Conservation (phyloP, 1,140 invertebrate genomes). For the Drosophila rufa region DNA sequence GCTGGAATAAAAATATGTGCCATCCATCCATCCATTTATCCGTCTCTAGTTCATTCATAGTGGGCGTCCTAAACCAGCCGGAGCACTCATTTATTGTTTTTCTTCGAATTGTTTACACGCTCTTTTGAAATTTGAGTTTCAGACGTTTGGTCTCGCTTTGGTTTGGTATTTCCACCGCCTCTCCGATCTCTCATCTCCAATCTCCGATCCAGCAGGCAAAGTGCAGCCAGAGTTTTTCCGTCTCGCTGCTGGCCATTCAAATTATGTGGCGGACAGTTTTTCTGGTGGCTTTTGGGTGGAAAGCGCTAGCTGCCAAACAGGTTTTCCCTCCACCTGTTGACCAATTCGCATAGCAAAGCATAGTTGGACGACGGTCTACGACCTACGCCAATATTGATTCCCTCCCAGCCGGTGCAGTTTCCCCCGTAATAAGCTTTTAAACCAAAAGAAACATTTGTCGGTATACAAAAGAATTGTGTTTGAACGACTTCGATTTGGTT, state of each 20-base stretch:
- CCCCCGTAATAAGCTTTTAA: constrained; percentile 32
- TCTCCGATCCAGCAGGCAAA: constrained; percentile 2
- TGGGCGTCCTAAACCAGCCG: constrained; percentile 58
- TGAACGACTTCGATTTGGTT: constrained; percentile 16
- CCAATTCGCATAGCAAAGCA: constrained; percentile 56
- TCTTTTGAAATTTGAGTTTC: constrained; percentile 69
- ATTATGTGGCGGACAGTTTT: constrained; percentile 38
- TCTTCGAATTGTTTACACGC: constrained; percentile 61
- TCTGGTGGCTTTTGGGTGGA: constrained; percentile 32
- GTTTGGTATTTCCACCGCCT: constrained; percentile 7
- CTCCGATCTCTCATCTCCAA: neutral
- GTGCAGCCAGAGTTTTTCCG: constrained; percentile 36
- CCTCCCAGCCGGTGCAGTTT: constrained; percentile 14
- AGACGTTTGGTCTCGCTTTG: constrained; percentile 17
- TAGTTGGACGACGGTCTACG: constrained; percentile 71
- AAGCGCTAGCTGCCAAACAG: constrained; percentile 63
- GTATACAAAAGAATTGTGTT: constrained; percentile 24
- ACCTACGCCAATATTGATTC: constrained; percentile 64
- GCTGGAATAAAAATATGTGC: constrained; percentile 54
- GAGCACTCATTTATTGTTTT: constrained; percentile 57
- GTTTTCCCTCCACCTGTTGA: constrained; percentile 66
- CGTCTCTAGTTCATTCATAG: constrained; percentile 26
- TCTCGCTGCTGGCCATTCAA: constrained; percentile 38
- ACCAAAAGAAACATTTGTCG: constrained; percentile 12
- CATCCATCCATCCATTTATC: constrained; percentile 18